Evolutionary conservation across 2,888 invertebrate species (phyloP).

Genomic region (Ophraella communa): DNA sequence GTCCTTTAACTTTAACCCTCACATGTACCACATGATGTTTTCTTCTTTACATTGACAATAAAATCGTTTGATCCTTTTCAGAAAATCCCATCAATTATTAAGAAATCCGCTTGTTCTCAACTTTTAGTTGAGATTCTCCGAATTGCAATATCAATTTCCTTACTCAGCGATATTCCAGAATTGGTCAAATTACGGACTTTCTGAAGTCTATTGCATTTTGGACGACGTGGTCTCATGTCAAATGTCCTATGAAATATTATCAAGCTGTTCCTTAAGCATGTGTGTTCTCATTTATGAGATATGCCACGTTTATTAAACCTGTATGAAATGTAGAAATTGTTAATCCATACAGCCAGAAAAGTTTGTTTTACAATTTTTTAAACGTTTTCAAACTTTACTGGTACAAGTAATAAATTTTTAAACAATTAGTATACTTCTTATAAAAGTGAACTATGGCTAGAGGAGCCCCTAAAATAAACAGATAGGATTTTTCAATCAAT

Average conservation of each 20-base stretch:
- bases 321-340: not conserved
- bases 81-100: constrained; percentile 37
- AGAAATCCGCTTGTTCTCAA: constrained; percentile 27
- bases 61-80: constrained; percentile 29
- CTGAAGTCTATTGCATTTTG: constrained; percentile 36
- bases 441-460: no score
- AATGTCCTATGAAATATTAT: constrained; percentile 38
- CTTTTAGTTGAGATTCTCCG: constrained; percentile 26
- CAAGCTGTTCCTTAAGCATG: constrained; percentile 37
- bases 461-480: no score
- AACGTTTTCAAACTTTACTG: no score
- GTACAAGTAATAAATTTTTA: no score
- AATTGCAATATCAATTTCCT: constrained; percentile 39
- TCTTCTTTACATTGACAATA: constrained; percentile 25
- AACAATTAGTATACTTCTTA: no score
- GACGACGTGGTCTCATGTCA: constrained; percentile 40
- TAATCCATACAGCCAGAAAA: not conserved
- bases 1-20: not conserved
- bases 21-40: constrained; percentile 13
- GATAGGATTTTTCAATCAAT: no score
- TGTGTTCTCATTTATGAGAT: constrained; percentile 34
- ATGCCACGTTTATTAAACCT: not conserved
- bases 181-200: constrained; percentile 48
- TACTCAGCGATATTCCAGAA: constrained; percentile 48
- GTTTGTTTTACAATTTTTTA: no score